Conservation (phyloP, 1,140 invertebrate genomes). For the Aphis gossypii region DNA sequence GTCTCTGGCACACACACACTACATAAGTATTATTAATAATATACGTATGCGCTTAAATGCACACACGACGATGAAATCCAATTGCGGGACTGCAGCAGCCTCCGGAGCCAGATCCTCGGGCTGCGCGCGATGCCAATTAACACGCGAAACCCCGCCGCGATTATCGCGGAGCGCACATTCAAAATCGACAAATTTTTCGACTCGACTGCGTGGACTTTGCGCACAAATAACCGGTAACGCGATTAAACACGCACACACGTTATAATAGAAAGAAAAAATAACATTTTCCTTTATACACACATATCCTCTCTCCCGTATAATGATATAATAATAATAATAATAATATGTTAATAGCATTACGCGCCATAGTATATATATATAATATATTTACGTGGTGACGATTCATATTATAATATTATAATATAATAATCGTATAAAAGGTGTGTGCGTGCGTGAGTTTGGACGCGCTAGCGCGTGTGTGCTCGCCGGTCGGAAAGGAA, state of each 20-base stretch:
- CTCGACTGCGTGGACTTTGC: constrained; percentile 19
- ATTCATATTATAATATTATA: not conserved
- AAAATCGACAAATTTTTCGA: not conserved
- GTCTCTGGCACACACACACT: not conserved
- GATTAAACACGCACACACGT: constrained; percentile 13
- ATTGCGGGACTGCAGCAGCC: not conserved
- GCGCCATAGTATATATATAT: not conserved
- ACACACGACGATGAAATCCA: not conserved
- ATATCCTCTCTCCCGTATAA: not conserved
- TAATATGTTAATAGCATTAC: constrained; percentile 31
- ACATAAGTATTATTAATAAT: not conserved
- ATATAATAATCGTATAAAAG: not conserved
- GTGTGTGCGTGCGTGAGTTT: not conserved
- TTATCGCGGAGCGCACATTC: not conserved
- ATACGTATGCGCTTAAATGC: not conserved
- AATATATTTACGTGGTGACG: not conserved
- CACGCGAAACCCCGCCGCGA: not conserved
- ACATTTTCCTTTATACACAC: not conserved
- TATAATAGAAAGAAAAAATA: not conserved
- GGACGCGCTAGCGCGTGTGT: not conserved
- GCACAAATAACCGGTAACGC: not conserved
- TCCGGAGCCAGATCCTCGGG: constrained; percentile 24
- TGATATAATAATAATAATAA: constrained; percentile 8
- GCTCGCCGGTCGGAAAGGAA: not conserved
- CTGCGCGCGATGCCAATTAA: constrained; percentile 12